Percentiles rank a stretch among this genome's conserved stretches.
phyloP scores from a whole-genome alignment of 2,113 vertebrate species.

The Phaetusa simplex region DNA sequence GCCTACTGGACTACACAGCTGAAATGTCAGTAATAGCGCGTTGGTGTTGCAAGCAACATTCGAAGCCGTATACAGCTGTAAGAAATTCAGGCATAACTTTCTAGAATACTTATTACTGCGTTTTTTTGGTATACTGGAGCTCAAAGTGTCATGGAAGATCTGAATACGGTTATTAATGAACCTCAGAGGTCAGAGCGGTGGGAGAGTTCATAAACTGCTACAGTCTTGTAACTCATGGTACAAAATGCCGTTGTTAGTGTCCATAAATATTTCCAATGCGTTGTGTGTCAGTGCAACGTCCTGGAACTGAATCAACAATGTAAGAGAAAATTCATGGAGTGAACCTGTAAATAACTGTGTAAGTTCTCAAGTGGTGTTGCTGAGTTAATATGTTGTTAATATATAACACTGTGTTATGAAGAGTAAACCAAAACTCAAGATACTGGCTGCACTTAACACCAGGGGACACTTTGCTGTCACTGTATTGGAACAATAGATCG shows the following conservation, averaged over 20 bases:
- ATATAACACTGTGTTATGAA: neutral
- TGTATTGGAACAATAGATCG: neutral
- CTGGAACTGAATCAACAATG: neutral
- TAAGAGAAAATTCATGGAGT: neutral
- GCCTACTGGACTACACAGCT: neutral
- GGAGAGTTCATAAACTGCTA: neutral
- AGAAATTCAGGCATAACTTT: neutral
- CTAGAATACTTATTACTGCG: neutral
- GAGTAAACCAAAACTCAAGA: neutral
- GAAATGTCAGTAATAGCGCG: neutral
- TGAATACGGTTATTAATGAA: neutral
- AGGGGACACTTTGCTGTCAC: neutral
- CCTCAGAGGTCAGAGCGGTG: neutral
- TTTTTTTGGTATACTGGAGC: neutral
- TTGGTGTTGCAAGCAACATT: neutral
- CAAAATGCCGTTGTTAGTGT: neutral
- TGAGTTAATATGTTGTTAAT: constrained; percentile 15
- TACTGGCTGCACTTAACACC: neutral
- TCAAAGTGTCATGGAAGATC: neutral
- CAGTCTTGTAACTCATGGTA: neutral
- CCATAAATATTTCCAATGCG: neutral
- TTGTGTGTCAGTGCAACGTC: neutral
- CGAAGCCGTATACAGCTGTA: neutral
- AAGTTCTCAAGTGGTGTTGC: neutral
- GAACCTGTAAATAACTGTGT: constrained; percentile 20